A percentile compares a stretch with the other conserved stretches of the same genome.
phyloP scores from a whole-genome alignment of 2,113 vertebrate species.

The Coreoperca whiteheadi region DNA sequence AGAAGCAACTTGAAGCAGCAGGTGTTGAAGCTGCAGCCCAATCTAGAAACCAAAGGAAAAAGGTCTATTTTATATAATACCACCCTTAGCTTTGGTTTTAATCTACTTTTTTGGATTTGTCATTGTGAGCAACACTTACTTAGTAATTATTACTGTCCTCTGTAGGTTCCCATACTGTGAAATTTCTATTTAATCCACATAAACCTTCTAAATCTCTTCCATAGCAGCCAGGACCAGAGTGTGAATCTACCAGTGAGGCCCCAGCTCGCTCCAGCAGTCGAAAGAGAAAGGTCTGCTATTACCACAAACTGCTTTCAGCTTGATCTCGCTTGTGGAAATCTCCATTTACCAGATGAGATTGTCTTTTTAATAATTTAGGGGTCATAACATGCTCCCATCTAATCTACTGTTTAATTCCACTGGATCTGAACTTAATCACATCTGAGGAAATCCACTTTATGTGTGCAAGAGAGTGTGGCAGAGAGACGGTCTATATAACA shows the following conservation, averaged over 20 bases:
- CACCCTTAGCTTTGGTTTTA: neutral
- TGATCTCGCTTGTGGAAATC: conserved; percentile 42
- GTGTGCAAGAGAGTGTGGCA: neutral
- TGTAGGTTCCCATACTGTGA: neutral
- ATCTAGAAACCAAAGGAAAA: conserved; percentile 62
- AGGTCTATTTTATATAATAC: conserved; percentile 63
- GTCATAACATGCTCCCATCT: conserved; percentile 52
- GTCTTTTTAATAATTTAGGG: conserved; percentile 51
- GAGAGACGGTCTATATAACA: conserved; percentile 18
- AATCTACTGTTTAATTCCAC: conserved; percentile 68
- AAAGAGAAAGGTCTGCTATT: conserved; percentile 73
- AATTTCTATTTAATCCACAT: conserved; percentile 7
- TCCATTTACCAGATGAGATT: conserved; percentile 22
- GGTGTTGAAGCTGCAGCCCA: conserved; percentile 2
- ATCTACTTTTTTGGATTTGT: neutral
- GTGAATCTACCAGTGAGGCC: conserved; percentile 5
- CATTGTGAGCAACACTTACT: too few relatives aligned
- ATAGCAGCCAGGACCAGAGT: conserved; percentile 14
- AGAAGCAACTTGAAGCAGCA: conserved; percentile 12
- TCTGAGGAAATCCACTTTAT: conserved; percentile 22
- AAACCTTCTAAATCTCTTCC: conserved; percentile 12
- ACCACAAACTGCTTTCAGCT: conserved; percentile 31
- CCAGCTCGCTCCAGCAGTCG: conserved; percentile 29
- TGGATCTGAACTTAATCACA: conserved; percentile 47
- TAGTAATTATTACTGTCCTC: neutral